Conservation (phyloP, 2,888 invertebrate species). For the Mystacides longicornis region DNA sequence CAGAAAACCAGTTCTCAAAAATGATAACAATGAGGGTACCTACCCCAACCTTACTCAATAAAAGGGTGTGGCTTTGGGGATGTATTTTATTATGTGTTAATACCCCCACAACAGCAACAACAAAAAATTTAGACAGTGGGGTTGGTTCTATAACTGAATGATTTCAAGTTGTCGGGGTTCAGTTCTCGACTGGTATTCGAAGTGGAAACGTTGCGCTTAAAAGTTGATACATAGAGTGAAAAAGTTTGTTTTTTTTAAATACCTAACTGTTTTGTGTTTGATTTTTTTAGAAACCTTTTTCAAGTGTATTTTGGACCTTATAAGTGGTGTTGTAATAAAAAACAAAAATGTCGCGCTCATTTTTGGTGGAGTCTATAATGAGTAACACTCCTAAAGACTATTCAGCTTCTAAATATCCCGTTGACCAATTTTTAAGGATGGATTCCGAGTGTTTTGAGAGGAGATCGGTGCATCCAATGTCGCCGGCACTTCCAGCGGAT, state of each 20-base stretch:
- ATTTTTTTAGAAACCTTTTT: not conserved
- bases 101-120: not conserved
- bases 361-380: constrained; percentile 73
- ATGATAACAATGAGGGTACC: not conserved
- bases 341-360: constrained; percentile 68
- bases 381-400: constrained; percentile 54
- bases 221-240: not conserved
- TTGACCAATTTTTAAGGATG: constrained; percentile 40
- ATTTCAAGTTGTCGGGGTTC: not conserved
- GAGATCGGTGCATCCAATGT: constrained; percentile 36
- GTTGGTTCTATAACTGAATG: not conserved
- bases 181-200: not conserved
- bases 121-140: not conserved
- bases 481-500: constrained; percentile 55
- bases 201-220: not conserved
- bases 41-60: not conserved
- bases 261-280: not conserved
- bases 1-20: too few relatives aligned
- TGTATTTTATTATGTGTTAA: not conserved
- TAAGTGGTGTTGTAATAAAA: not conserved
- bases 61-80: not conserved
- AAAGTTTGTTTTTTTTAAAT: not conserved
- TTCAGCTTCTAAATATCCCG: constrained; percentile 36
- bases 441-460: constrained; percentile 37
- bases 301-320: not conserved